Evolutionary conservation across 2,888 invertebrate genomes (phyloP).

Genomic region (Electrophaes corylata): DNA sequence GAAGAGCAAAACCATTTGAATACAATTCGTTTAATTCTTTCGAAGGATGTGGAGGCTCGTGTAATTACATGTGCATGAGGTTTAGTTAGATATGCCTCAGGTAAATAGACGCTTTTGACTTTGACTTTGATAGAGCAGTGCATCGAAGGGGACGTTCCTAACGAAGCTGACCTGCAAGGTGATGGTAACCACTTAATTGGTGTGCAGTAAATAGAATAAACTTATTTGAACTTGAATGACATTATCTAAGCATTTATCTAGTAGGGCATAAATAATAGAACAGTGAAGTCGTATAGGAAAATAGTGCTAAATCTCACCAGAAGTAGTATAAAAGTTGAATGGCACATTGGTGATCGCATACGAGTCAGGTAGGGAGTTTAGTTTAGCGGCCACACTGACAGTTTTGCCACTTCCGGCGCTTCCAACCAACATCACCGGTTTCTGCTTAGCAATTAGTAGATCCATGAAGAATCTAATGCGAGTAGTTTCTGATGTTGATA

Average conservation of each 20-base stretch:
- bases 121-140: no score
- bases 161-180: no score
- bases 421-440: constrained; percentile 96
- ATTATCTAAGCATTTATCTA: no score
- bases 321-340: constrained; percentile 97
- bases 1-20: constrained; percentile 32
- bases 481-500: constrained; percentile 95
- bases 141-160: no score
- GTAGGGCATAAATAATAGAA: not conserved
- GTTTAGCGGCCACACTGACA: constrained; percentile 94
- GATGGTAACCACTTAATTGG: no score
- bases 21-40: not conserved
- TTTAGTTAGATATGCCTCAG: no score
- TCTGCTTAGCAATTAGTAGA: constrained; percentile 88
- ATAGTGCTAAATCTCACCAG: constrained; percentile 75
- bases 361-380: constrained; percentile 88
- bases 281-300: not conserved
- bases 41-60: no score
- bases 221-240: no score
- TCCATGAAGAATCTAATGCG: constrained; percentile 95
- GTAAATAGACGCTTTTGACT: no score
- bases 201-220: no score
- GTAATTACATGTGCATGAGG: no score
- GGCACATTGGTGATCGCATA: constrained; percentile 95
- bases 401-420: constrained; percentile 96